These are phyloP conservation scores for Microctonus brassicae DNA, from an alignment of 2,888 invertebrate genomes.

Conservation along the genomic window DNA sequence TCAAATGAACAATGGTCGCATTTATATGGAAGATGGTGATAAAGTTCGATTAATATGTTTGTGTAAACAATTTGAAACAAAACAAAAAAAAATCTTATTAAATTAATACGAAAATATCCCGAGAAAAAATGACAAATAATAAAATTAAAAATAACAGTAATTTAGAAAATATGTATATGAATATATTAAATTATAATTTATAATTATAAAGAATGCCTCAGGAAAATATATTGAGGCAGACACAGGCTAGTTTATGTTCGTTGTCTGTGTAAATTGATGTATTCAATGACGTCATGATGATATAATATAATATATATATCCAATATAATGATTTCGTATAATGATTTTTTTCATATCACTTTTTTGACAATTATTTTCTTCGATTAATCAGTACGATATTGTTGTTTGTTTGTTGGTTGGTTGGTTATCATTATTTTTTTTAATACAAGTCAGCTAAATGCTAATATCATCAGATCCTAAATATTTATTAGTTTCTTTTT, in stretches of 20 bases:
- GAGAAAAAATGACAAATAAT: background rate
- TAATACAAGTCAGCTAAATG: background rate
- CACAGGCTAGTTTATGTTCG: background rate
- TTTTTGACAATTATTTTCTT: slow-evolving; percentile 13
- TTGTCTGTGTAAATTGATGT: slow-evolving; percentile 22
- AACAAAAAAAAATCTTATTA: background rate
- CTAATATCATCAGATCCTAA: slow-evolving; percentile 22
- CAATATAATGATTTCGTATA: slow-evolving; percentile 2
- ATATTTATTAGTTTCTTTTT: background rate
- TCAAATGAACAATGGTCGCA: background rate
- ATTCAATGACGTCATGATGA: slow-evolving; percentile 24
- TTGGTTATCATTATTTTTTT: background rate
- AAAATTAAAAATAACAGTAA: background rate
- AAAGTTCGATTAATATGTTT: background rate
- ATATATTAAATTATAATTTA: background rate
- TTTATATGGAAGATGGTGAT: background rate
- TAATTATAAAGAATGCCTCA: background rate
- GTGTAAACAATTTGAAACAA: too few relatives aligned
- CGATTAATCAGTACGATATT: slow-evolving; percentile 20
- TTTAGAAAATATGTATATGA: background rate
- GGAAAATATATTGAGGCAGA: background rate
- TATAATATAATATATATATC: slow-evolving; percentile 27
- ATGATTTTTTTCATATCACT: background rate
- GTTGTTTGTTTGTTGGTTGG: too few relatives aligned
- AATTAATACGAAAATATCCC: background rate